Conservation (phyloP, 2,113 vertebrate genomes). For the Tenrec ecaudatus region DNA sequence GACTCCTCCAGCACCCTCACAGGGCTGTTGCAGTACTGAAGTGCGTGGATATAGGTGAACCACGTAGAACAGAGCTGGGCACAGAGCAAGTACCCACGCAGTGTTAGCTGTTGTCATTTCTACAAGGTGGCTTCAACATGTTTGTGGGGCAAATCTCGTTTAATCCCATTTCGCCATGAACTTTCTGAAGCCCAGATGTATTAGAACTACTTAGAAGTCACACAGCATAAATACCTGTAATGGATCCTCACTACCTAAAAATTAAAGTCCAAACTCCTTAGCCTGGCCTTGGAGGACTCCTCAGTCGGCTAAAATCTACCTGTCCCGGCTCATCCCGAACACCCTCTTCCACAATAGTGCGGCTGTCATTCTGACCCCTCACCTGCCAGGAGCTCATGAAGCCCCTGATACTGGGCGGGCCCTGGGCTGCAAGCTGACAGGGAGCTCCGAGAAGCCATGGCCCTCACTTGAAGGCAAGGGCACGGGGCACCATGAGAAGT, state of each 20-base stretch:
- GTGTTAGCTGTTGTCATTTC: not conserved
- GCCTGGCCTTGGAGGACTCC: not conserved
- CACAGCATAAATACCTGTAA: not conserved
- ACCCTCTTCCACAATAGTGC: not conserved
- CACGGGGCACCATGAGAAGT: not conserved
- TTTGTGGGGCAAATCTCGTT: no score
- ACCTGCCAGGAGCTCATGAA: not conserved
- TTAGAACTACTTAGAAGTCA: not conserved
- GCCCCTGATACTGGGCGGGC: not conserved
- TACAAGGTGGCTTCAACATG: no score
- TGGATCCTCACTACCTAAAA: not conserved
- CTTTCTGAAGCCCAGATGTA: no score
- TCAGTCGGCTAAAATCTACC: not conserved
- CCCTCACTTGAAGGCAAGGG: not conserved
- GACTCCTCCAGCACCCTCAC: not conserved
- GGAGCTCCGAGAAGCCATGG: not conserved
- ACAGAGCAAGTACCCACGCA: not conserved
- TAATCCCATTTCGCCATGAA: no score
- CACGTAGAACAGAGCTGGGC: not conserved
- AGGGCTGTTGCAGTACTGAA: not conserved
- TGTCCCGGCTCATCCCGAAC: not conserved
- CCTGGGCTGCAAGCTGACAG: not conserved
- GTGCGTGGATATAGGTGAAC: not conserved
- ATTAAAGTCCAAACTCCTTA: not conserved
- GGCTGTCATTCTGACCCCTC: not conserved